These are phyloP conservation scores for Geothlypis trichas DNA, from an alignment of 2,113 vertebrate species.

Conservation along the genomic window DNA sequence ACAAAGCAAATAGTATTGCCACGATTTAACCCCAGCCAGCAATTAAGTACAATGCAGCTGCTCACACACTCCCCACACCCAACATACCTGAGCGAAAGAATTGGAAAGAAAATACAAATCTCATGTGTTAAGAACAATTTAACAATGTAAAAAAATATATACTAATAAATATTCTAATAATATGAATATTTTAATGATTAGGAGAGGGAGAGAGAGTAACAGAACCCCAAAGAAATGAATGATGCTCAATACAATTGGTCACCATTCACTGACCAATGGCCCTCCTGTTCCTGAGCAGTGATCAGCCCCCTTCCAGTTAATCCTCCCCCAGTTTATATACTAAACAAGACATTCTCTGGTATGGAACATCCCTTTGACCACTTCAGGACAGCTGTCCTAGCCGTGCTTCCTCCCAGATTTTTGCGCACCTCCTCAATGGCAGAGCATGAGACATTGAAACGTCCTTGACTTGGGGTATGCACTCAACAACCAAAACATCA, in stretches of 20 bases:
- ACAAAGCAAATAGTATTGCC: neutral
- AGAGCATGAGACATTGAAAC: neutral
- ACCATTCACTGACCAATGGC: rapidly evolving
- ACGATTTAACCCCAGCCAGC: neutral
- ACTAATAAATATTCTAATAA: neutral
- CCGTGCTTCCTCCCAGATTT: neutral
- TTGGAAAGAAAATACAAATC: neutral
- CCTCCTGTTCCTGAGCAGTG: neutral
- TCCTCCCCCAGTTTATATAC: neutral
- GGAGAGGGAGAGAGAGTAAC: neutral
- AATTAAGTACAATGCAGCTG: neutral
- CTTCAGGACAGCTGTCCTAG: neutral
- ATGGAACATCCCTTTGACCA: neutral
- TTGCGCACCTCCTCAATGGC: neutral
- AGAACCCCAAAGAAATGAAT: neutral
- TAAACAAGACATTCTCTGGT: neutral
- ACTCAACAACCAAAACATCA: neutral
- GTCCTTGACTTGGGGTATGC: neutral
- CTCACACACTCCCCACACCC: neutral
- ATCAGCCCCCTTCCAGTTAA: neutral
- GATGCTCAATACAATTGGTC: neutral
- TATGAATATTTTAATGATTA: neutral
- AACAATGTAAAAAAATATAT: neutral
- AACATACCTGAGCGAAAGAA: neutral
- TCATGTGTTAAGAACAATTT: neutral